phyloP scores from a whole-genome alignment of 2,797 vertebrate species.

The Sitta carolinensis region DNA sequence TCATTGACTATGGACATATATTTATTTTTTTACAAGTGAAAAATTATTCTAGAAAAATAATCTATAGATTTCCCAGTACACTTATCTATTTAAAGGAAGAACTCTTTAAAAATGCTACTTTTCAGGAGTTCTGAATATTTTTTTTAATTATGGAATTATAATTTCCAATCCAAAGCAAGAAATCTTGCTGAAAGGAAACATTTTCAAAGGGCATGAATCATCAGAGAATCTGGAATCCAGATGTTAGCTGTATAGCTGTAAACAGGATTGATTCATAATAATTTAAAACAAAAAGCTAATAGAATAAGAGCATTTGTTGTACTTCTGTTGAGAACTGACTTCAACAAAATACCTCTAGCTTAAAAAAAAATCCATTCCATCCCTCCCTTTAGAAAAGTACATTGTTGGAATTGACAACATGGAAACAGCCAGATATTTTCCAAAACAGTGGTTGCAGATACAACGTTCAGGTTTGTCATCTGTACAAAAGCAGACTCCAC shows the following conservation, averaged over 20 bases:
- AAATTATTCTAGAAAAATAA: not conserved
- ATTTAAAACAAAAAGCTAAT: not conserved
- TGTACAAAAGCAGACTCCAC: not conserved
- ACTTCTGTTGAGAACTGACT: not conserved
- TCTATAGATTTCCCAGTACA: not conserved
- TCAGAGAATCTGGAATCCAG: not conserved
- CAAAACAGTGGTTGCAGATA: not conserved
- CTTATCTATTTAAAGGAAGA: not conserved
- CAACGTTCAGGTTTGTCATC: not conserved
- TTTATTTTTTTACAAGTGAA: not conserved
- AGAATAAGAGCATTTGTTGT: not conserved
- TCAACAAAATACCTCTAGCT: not conserved
- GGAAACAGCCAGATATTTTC: not conserved
- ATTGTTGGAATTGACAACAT: not conserved
- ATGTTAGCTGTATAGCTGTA: not conserved
- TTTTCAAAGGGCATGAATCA: not conserved
- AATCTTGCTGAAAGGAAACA: not conserved
- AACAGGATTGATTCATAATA: not conserved
- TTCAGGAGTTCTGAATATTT: not conserved
- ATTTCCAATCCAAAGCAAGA: not conserved
- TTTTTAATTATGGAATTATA: not conserved
- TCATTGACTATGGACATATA: not conserved
- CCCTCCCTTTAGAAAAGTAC: not conserved
- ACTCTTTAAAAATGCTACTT: not conserved
- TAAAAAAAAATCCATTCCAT: not conserved